Conservation (phyloP, 1,140 invertebrate species). For the Hermetia illucens region DNA sequence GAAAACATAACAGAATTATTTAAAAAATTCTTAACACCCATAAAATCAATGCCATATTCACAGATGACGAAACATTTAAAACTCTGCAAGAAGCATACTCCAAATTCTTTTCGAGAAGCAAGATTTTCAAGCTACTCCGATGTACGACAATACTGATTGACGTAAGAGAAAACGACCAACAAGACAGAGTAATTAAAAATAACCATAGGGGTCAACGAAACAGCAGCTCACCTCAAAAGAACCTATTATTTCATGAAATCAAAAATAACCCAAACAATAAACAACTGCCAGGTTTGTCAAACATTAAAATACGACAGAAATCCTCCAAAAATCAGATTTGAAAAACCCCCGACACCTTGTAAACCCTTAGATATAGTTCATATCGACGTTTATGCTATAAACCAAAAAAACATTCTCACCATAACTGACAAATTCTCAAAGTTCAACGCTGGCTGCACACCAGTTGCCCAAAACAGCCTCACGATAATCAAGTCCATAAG, state of each 20-base stretch:
- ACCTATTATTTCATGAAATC: constrained; percentile 12
- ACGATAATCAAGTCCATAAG: constrained; percentile 10
- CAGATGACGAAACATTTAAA: constrained; percentile 2
- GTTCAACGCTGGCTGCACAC: constrained; percentile 15
- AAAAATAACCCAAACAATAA: constrained; percentile 8
- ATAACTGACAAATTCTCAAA: constrained; percentile 21
- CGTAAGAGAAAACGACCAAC: constrained; percentile 4
- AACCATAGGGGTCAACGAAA: constrained; percentile 16
- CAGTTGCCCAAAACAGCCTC: constrained; percentile 7
- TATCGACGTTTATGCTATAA: constrained; percentile 15
- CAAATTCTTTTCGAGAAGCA: constrained; percentile 4
- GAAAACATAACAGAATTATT: constrained; percentile 1
- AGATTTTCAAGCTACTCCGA: constrained; percentile 7
- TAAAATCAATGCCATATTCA: not conserved
- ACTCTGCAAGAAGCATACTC: constrained; percentile 2
- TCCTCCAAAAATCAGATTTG: constrained; percentile 14
- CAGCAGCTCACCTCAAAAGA: constrained; percentile 5
- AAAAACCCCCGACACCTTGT: constrained; percentile 11
- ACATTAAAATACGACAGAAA: constrained; percentile 19
- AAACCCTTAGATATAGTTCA: constrained; percentile 20
- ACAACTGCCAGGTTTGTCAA: constrained; percentile 12
- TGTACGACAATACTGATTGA: constrained; percentile 5
- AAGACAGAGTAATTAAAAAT: constrained; percentile 6
- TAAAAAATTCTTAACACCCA: constrained; percentile 1
- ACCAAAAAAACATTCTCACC: constrained; percentile 12